Evolutionary conservation across 1,140 invertebrate species (phyloP), one percentile per base, ranked within the genome.

Genomic region (Lutraria rhynchaena): DNA sequence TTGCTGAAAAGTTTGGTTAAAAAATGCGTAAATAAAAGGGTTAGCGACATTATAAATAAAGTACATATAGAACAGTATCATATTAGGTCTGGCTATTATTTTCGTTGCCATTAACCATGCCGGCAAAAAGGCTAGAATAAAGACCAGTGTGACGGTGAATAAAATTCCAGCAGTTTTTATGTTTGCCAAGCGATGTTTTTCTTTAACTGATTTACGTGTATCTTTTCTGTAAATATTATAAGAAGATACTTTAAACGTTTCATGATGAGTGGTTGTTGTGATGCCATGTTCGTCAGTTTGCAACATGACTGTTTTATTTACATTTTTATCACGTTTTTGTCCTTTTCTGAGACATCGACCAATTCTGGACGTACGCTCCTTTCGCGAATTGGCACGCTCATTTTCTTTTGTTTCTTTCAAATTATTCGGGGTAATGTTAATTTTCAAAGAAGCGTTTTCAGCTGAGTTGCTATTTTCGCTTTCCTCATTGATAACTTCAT

Each of bases 1-100:
- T 22, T 89, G 85, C 63, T 91, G 83, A 69, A 92, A 92, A 13
- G 89, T 86, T 15, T 86, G 85, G 76, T 92, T 92, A 83, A 92
- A 91, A 75, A 92, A 91, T 13, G 90, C 89, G 74, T 91, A 92
- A 51, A 92, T 91, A 15, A 91, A 83, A 3, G 91, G 91, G 82
- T 92, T 92, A 24, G 90, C 90, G 13, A 91, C 89, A 77, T 91
- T 91, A 81, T 92, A 89, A 31, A 87, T 81, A 61, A 90, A 92
- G 77, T 92, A 90, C 83, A 88, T 85, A 82, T 92, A 92, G 80
- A 91, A 92, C 4, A 91, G 61, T 51, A 90, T 76, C 22, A 87
- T 86, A 41, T 89, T 85, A 57, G 81, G 86, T n/a, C n/a, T n/a
- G 0, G 69, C 57, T 3, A 91, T 82, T 0, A 90, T 31, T 35